A percentile compares a stretch with the other conserved stretches of the same genome.
phyloP scores from a whole-genome alignment of 2,888 invertebrate species.

The Coleophora deauratella region DNA sequence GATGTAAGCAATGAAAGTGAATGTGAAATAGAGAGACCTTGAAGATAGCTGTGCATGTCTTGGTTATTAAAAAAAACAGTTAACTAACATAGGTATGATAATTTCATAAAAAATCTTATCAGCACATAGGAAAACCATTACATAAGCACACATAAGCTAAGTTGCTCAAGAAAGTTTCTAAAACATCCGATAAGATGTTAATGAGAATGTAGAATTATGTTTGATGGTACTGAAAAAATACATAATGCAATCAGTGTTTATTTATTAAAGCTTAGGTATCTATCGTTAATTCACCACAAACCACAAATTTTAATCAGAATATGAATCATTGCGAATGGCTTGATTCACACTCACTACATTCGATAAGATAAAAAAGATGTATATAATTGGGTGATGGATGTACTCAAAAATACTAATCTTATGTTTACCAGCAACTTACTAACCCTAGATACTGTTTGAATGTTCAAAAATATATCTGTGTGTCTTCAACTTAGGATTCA shows the following conservation, averaged over 20 bases:
- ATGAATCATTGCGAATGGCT: constrained; percentile 41
- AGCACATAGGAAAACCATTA: no score
- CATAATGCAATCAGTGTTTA: neutral
- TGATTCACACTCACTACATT: constrained; percentile 39
- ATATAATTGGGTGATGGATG: constrained; percentile 37
- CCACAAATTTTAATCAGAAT: constrained; percentile 32
- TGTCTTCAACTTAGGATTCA: constrained; percentile 70
- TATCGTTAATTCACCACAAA: neutral
- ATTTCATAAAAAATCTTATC: no score
- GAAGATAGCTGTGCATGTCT: no score
- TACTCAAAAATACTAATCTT: constrained; percentile 37
- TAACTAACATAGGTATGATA: no score
- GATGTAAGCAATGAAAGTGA: constrained; percentile 31
- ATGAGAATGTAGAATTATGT: no score
- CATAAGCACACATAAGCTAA: no score
- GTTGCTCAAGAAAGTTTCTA: no score
- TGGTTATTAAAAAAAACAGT: no score
- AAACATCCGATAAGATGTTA: no score
- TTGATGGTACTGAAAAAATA: no score
- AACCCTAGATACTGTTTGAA: constrained; percentile 43
- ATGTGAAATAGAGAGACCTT: constrained; percentile 20
- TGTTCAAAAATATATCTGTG: constrained; percentile 61
- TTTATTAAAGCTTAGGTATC: neutral
- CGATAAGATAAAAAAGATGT: constrained; percentile 51
- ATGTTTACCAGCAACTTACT: constrained; percentile 31